A percentile compares a stretch with the other conserved stretches of the same genome.
Evolutionary conservation across 2,888 invertebrate genomes (phyloP).

Genomic region (Polia nebulosa): DNA sequence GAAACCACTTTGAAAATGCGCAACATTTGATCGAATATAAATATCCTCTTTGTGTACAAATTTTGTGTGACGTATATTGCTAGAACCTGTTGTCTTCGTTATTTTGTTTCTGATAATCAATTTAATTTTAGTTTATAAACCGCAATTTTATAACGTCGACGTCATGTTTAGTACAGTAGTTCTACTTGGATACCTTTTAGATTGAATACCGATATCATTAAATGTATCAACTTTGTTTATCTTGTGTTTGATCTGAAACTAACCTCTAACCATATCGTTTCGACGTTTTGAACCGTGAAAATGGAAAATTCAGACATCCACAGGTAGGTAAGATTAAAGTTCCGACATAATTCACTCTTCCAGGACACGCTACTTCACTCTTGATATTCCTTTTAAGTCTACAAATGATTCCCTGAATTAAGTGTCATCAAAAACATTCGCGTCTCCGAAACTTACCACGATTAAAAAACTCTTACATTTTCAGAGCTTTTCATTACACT

Average conservation of each 20-base stretch:
- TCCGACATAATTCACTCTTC: neutral
- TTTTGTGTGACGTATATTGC: conserved; percentile 41
- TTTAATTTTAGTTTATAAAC: conserved; percentile 11
- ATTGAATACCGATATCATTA: conserved; percentile 19
- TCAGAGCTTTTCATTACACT: conserved; percentile 58
- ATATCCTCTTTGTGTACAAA: conserved; percentile 45
- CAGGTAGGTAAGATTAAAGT: neutral
- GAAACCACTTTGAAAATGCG: conserved; percentile 51
- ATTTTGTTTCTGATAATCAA: conserved; percentile 18
- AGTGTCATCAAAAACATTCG: conserved; percentile 10
- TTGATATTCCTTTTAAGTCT: neutral
- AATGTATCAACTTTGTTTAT: conserved; percentile 36
- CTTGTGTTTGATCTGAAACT: conserved; percentile 35
- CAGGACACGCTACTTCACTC: neutral
- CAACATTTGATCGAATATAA: conserved; percentile 34
- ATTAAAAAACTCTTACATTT: conserved; percentile 48
- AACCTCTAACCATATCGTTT: conserved; percentile 30
- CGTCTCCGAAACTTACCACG: conserved; percentile 53
- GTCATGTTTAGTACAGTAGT: neutral
- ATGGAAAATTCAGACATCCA: conserved; percentile 6
- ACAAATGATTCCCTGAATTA: neutral
- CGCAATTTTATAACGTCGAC: neutral
- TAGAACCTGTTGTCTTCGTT: conserved; percentile 35
- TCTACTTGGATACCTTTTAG: conserved; percentile 3
- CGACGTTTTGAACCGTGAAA: neutral